Conservation (phyloP, 2,797 vertebrate genomes). For the Oryzias dopingdopingensis region DNA sequence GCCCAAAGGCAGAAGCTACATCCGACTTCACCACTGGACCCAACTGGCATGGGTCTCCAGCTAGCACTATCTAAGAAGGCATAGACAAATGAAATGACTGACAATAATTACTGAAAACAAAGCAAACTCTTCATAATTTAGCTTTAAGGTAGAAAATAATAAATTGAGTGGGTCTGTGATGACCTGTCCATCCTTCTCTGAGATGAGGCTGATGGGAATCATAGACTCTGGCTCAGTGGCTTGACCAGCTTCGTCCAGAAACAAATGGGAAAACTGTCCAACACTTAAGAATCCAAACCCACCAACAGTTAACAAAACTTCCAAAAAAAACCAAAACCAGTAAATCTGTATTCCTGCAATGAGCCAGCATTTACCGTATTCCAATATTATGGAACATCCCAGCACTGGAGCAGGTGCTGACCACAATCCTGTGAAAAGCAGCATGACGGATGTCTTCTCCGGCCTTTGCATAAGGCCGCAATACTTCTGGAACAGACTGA, state of each 20-base stretch:
- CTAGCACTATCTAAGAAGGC: constrained; percentile 83
- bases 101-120: too few relatives aligned
- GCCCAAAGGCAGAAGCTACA: constrained; percentile 81
- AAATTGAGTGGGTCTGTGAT: constrained; percentile 2
- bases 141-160: too few relatives aligned
- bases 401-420: constrained; percentile 91
- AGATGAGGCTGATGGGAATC: constrained; percentile 88
- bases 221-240: constrained; percentile 92
- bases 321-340: not conserved
- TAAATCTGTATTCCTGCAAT: not conserved
- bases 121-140: too few relatives aligned
- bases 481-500: constrained; percentile 81
- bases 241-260: constrained; percentile 95
- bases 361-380: constrained; percentile 76
- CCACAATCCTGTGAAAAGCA: constrained; percentile 86
- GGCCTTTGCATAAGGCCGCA: constrained; percentile 83
- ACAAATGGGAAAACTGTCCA: constrained; percentile 93
- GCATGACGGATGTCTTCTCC: constrained; percentile 89
- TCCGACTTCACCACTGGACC: constrained; percentile 91
- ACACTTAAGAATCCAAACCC: constrained; percentile 66
- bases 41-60: constrained; percentile 92
- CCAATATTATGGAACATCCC: constrained; percentile 88
- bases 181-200: constrained; percentile 88
- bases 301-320: not conserved
- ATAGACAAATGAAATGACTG: too few relatives aligned